A percentile compares a stretch with the other conserved stretches of the same genome.
These are phyloP conservation scores for Pristionchus entomophagus DNA, from an alignment of 2,888 invertebrate genomes.

Conservation along the genomic window DNA sequence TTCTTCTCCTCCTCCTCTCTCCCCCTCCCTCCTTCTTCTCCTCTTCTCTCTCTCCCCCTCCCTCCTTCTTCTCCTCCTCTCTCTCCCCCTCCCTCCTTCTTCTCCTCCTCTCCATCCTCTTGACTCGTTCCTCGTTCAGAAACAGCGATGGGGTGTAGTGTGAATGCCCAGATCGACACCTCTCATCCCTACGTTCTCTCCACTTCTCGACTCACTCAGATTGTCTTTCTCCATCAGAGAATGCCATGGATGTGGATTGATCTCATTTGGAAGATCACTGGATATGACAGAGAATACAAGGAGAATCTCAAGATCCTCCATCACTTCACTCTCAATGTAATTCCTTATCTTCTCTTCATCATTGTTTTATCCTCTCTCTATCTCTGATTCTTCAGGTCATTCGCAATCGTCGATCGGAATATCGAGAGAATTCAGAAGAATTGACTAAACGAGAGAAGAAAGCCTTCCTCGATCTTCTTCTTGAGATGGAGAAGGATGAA, in stretches of 20 bases:
- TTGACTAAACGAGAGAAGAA: slow-evolving; percentile 51
- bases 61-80: not conserved
- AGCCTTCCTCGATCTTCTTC: slow-evolving; percentile 78
- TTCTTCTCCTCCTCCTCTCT: too few relatives aligned
- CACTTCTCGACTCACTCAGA: not conserved
- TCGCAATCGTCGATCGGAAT: slow-evolving; percentile 48
- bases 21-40: not conserved
- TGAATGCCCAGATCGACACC: not conserved
- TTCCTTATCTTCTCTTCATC: too few relatives aligned
- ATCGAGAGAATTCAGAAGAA: slow-evolving; percentile 46
- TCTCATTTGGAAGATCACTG: slow-evolving; percentile 11
- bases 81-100: not conserved
- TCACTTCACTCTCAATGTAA: slow-evolving; percentile 70
- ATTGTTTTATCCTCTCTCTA: too few relatives aligned
- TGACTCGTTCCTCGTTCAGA: not conserved
- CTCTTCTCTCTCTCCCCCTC: not conserved
- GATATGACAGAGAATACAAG: slow-evolving; percentile 12
- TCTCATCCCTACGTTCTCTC: not conserved
- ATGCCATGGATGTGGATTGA: slow-evolving; percentile 43
- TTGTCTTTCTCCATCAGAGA: slow-evolving; percentile 47
- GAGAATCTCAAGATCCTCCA: slow-evolving; percentile 5
- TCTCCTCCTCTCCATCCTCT: not conserved
- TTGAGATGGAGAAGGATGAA: slow-evolving; percentile 75
- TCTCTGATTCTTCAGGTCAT: slow-evolving; percentile 39
- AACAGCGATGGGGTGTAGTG: not conserved